Conservation (phyloP, 37 sponge, comb jelly and placozoan species). For the Mnemiopsis leidyi region DNA sequence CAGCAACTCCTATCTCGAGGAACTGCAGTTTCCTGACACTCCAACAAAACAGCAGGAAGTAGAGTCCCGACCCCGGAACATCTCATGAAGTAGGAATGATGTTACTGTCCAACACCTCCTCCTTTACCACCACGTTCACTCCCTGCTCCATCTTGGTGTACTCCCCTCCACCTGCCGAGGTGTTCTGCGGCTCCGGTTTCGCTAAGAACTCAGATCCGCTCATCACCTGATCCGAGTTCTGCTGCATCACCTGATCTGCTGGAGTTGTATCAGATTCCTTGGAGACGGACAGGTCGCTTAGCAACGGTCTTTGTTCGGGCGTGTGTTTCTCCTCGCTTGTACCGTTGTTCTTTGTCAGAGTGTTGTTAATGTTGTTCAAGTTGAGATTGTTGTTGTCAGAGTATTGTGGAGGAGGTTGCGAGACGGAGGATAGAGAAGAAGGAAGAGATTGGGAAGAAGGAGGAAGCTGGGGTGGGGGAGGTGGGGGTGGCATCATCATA, state of each 20-base stretch:
- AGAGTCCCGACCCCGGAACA: too few relatives aligned
- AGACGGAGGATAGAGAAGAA: background rate
- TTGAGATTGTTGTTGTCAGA: conserved; percentile 3
- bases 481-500: background rate
- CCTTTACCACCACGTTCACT: background rate
- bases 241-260: background rate
- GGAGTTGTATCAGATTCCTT: background rate
- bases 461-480: background rate
- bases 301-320: background rate
- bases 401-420: background rate
- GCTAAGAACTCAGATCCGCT: background rate
- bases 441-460: background rate
- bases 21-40: too few relatives aligned
- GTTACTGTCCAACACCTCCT: conserved; percentile 18
- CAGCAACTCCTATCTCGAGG: too few relatives aligned
- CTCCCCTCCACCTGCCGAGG: background rate
- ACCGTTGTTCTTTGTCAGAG: background rate
- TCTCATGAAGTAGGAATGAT: background rate
- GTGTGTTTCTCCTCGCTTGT: too few relatives aligned
- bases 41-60: background rate
- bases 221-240: background rate
- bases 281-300: background rate
- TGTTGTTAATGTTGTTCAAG: background rate
- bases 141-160: background rate
- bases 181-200: background rate